Base-by-base conservation (phyloP, 2,888 invertebrate genomes). In the Stenoptilia bipunctidactyla region DNA sequence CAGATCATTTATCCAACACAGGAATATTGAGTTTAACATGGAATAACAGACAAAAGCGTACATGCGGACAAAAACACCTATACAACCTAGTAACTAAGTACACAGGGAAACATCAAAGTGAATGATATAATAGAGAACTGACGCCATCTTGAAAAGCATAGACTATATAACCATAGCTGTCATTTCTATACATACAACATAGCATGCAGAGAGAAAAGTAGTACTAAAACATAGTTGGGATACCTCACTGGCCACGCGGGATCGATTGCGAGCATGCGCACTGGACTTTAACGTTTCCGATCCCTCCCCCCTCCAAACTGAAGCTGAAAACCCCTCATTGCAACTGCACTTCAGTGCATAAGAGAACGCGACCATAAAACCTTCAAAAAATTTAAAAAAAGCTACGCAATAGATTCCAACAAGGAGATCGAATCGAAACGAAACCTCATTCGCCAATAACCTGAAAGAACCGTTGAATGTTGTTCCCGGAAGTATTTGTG, bases 281-380 rank as follows among this genome's bases (percentile, higher is more conserved):
- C 33, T 53, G 25, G 30, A 36, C 9, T 15, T 42, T 50, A 44
- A 41, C 55, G 60, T 61, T 66, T 66, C 74, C 71, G 53, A 59
- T 56, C 60, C 52, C 54, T 55, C 54, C 55, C 49, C 46, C 48
- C 41, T 52, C 39, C n/a, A 37, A 41, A 43, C 62, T 57, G 52
- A 51, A 58, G 60, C 67, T 61, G 59, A 62, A 62, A 58, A 51
- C 58, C 58, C n/a, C n/a, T 45, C 59, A 55, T 58, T 80, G 80
- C 82, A 79, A 76, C 71, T 83, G 83, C 82, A 83, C 59, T 76
- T 59, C 77, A 83, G 80, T 82, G 82, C 82, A 83, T 65, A 57
- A 62, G 53, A 56, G 62, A 64, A 61, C 77, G 70, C 64, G 60
- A 60, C 55, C 51, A 53, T 59, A 58, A 58, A 48, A 56, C 9